phyloP scores from a whole-genome alignment of 2,888 invertebrate species.

The Cephus nigrinus region DNA sequence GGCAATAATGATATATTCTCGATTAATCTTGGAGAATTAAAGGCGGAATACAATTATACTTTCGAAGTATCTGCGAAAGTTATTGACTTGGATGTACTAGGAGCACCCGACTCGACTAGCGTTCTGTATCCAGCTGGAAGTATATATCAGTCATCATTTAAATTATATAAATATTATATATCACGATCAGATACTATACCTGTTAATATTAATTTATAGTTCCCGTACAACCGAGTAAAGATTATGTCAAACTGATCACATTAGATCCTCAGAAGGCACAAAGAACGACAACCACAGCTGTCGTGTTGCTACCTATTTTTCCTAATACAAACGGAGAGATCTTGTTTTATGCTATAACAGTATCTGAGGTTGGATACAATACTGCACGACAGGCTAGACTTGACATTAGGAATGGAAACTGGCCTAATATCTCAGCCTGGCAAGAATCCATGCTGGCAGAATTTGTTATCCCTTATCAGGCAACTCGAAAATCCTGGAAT shows the following conservation, averaged over 20 bases:
- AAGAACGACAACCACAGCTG: conserved; percentile 48
- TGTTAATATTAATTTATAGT: conserved; percentile 38
- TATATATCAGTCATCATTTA: conserved; percentile 33
- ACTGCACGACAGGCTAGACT: conserved; percentile 32
- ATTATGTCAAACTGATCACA: conserved; percentile 49
- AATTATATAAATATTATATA: not conserved
- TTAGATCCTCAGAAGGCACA: conserved; percentile 51
- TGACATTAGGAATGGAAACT: conserved; percentile 29
- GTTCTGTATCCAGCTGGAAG: conserved; percentile 54
- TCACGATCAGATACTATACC: not conserved
- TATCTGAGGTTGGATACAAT: conserved; percentile 44
- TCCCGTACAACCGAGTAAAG: conserved; percentile 47
- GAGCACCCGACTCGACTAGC: conserved; percentile 24
- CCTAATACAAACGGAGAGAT: conserved; percentile 47
- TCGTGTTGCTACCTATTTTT: conserved; percentile 56
- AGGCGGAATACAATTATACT: conserved; percentile 49
- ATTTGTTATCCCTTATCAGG: conserved; percentile 55
- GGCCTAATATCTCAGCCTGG: conserved; percentile 54
- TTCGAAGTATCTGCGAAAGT: conserved; percentile 47
- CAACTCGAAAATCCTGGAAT: conserved; percentile 45
- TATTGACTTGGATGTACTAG: conserved; percentile 24
- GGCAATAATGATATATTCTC: conserved; percentile 35
- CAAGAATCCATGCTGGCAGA: conserved; percentile 48
- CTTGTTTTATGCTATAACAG: conserved; percentile 54
- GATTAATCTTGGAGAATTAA: conserved; percentile 40